Evolutionary conservation across 2,113 vertebrate genomes (phyloP).

Genomic region (Acanthisitta chloris): DNA sequence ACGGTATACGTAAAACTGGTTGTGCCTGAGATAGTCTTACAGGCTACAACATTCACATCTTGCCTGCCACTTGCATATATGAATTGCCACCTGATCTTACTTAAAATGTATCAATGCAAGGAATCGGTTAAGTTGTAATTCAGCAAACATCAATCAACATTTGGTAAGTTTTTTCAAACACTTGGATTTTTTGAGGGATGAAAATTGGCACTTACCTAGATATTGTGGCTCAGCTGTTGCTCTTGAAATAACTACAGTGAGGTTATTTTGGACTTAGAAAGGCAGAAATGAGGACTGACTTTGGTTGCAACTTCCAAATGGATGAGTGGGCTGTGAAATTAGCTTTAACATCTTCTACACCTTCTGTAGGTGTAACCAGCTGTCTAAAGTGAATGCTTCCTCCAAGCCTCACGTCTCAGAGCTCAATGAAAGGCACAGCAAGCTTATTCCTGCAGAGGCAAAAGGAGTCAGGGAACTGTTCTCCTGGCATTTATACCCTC

Average conservation of each 20-base stretch:
- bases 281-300: background rate
- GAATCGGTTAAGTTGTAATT: background rate
- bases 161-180: background rate
- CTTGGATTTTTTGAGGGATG: background rate
- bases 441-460: background rate
- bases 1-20: background rate
- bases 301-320: background rate
- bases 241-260: background rate
- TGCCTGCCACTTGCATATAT: background rate
- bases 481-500: background rate
- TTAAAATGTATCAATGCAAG: background rate
- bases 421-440: background rate
- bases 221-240: background rate
- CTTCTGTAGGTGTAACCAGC: too few species aligned
- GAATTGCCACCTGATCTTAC: background rate
- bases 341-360: background rate
- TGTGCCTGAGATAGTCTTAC: background rate
- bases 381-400: background rate
- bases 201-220: background rate
- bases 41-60: background rate
- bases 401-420: background rate
- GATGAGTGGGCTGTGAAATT: background rate
- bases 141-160: background rate
- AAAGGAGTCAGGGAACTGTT: background rate
- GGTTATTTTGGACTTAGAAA: background rate